Percentiles rank a stretch among this genome's conserved stretches.
phyloP scores from a whole-genome alignment of 2,113 vertebrate genomes.

The Vicugna pacos region DNA sequence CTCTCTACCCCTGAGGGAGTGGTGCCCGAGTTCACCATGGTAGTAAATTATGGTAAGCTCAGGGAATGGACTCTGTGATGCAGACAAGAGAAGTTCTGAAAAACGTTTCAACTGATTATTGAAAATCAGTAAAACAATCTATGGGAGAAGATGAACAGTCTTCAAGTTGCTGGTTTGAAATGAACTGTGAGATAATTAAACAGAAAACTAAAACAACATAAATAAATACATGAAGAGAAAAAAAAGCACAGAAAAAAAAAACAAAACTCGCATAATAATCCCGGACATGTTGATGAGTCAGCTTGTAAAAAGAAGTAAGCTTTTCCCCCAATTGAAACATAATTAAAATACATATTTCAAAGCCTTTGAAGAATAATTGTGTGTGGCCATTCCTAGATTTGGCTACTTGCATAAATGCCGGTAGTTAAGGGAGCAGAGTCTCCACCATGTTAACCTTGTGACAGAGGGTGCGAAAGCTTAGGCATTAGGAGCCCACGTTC shows the following conservation, averaged over 20 bases:
- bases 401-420: background rate
- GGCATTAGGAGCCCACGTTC: too few relatives aligned
- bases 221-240: background rate
- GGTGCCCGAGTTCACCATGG: background rate
- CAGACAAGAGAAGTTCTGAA: background rate
- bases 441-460: background rate
- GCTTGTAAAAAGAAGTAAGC: background rate
- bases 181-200: background rate
- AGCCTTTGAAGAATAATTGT: background rate
- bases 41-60: background rate
- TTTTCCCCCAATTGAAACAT: background rate
- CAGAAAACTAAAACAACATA: background rate
- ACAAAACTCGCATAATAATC: background rate
- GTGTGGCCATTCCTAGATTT: too few relatives aligned
- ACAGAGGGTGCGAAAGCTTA: background rate
- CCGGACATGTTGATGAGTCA: background rate
- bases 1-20: rapidly evolving
- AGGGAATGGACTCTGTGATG: background rate
- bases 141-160: background rate
- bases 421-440: rapidly evolving
- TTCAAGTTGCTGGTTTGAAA: background rate
- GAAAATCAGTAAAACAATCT: background rate
- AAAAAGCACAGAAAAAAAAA: background rate
- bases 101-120: background rate
- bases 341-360: background rate